phyloP scores from a whole-genome alignment of 2,797 vertebrate genomes.

The Rhinogobio ventralis region DNA sequence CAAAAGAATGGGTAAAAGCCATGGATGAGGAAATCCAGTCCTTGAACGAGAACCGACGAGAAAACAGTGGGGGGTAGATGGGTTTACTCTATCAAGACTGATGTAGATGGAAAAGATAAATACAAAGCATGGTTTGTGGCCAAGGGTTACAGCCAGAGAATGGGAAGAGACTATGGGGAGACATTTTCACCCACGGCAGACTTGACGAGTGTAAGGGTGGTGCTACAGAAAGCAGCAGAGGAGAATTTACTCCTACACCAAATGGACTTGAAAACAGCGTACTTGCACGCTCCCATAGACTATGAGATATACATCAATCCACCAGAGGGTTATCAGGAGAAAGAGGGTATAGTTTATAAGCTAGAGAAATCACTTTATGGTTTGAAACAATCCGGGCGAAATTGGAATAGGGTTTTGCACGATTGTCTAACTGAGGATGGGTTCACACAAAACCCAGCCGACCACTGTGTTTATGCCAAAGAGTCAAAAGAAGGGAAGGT shows the following conservation, averaged over 20 bases:
- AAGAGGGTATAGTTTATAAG: conserved; percentile 15
- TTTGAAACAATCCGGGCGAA: conserved; percentile 7
- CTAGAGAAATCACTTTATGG: conserved; percentile 35
- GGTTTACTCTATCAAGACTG: conserved; percentile 17
- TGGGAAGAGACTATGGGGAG: conserved; percentile 35
- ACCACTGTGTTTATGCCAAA: conserved; percentile 46
- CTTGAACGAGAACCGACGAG: background rate
- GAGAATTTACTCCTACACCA: conserved; percentile 31
- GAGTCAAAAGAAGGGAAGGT: conserved; percentile 7
- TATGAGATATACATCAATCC: conserved; percentile 49
- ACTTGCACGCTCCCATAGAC: conserved; percentile 44
- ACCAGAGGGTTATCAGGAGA: conserved; percentile 36
- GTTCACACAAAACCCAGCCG: conserved; percentile 35
- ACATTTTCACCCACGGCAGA: conserved; percentile 35
- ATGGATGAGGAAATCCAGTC: conserved; percentile 17
- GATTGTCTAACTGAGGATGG: background rate
- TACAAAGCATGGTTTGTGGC: conserved; percentile 35
- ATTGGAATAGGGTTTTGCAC: conserved; percentile 11
- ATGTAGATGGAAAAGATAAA: conserved; percentile 3
- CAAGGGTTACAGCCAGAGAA: conserved; percentile 28
- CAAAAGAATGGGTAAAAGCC: conserved; percentile 19
- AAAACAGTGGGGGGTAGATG: conserved; percentile 14
- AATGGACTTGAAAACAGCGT: conserved; percentile 45
- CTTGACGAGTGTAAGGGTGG: conserved; percentile 12
- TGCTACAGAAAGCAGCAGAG: conserved; percentile 40